Evolutionary conservation across 2,888 invertebrate species (phyloP), one percentile per base, ranked within the genome.

Genomic region (Catocala fraxini): DNA sequence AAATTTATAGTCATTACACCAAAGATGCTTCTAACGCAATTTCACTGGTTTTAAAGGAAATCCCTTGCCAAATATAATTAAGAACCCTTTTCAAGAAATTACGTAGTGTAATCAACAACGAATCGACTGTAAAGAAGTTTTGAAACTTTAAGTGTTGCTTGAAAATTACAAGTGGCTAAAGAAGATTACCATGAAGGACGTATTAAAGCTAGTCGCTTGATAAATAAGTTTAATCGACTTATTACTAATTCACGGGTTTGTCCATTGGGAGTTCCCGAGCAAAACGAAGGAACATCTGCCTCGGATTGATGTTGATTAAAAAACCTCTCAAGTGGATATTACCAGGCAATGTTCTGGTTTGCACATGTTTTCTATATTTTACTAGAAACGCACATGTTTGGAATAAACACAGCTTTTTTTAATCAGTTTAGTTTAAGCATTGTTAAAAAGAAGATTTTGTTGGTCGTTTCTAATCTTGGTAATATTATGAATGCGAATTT

Each of bases 251-350:
- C 56, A 51, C 45, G 25, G 25, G 43, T 55, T 34, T 47, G 41
- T 7, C 51, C 51, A 33, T 45, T 53, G 60, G 33, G 51, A 58
- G 49, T 62, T 49, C 39, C 51, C 57, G 49, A 15, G 13, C 49
- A 57, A 12, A 55, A 59, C 42, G 15, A 9, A 56, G n/a, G 10
- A 56, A 62, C 71, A 71, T 69, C 59, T 73, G 65, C 12, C 59
- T 48, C 9, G 51, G 43, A 53, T 59, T 60, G 55, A 47, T 61
- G 59, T 68, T 54, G 59, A 63, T 72, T 60, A 59, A 66, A 60
- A 65, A 48, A 43, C 42, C 58, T 60, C 56, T 45, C 9, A 35
- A 55, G 11, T 34, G 9, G 7, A 7, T 3, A 39, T 54, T 55
- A 15, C 43, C 49, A n/a, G 42, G 45, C 7, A 45, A 45, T 53